These are phyloP conservation scores for Caenorhabditis parvicauda DNA, from an alignment of 2,888 invertebrate species.

Conservation along the genomic window DNA sequence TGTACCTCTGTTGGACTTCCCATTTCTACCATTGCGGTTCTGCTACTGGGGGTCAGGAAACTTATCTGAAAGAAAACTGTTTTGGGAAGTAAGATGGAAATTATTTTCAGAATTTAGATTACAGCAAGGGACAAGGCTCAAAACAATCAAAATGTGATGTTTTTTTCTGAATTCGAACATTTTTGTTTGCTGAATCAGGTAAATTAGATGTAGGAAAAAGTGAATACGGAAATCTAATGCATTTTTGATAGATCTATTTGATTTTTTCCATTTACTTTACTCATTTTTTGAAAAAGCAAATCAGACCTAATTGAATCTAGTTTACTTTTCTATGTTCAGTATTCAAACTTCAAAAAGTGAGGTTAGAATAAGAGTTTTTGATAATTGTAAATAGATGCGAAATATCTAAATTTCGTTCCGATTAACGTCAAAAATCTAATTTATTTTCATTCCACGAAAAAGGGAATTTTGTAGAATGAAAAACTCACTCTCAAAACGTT, in stretches of 20 bases:
- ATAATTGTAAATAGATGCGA: neutral
- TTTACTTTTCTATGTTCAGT: too few relatives aligned
- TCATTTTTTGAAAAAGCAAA: too few relatives aligned
- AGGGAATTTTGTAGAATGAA: neutral
- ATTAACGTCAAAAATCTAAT: too few relatives aligned
- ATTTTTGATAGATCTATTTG: too few relatives aligned
- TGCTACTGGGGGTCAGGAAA: constrained; percentile 95
- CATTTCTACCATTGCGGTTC: constrained; percentile 99
- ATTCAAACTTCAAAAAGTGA: neutral
- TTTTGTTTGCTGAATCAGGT: too few relatives aligned
- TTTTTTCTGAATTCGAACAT: too few relatives aligned
- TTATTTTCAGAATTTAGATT: neutral
- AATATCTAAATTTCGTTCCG: neutral
- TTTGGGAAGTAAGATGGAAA: neutral
- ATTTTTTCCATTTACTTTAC: too few relatives aligned
- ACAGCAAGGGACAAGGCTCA: too few relatives aligned
- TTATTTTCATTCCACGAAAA: neutral
- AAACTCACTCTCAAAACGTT: constrained; percentile 86
- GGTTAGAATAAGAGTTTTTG: neutral
- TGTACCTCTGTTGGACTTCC: constrained; percentile 88
- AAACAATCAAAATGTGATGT: too few relatives aligned
- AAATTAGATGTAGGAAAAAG: too few relatives aligned
- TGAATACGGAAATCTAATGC: too few relatives aligned
- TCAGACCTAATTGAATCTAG: too few relatives aligned
- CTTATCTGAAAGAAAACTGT: constrained; percentile 75